Evolutionary conservation across 2,888 invertebrate genomes (phyloP).

Genomic region (Oscheius sp.): DNA sequence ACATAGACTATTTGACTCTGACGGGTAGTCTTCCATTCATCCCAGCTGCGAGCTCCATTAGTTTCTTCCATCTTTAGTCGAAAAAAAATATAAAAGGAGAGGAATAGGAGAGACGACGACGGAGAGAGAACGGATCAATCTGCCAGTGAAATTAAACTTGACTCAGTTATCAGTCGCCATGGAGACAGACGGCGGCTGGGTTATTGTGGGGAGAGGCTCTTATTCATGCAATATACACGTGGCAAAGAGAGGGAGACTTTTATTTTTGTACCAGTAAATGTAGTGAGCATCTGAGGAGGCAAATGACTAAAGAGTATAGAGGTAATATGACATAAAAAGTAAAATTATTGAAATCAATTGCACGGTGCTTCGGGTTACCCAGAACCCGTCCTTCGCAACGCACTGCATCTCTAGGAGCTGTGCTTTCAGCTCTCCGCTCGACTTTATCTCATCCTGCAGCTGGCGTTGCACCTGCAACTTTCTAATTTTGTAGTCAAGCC

Average conservation of each 20-base stretch:
- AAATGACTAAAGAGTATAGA: conserved; percentile 23
- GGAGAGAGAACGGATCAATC: background rate
- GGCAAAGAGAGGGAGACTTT: too few relatives aligned
- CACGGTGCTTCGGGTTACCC: conserved; percentile 34
- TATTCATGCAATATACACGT: too few relatives aligned
- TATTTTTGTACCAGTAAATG: conserved; percentile 1
- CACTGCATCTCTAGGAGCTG: conserved; percentile 36
- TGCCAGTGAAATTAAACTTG: background rate
- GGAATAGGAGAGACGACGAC: background rate
- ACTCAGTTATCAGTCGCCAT: conserved; percentile 6
- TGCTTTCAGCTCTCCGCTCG: conserved; percentile 37
- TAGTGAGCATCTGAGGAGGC: background rate
- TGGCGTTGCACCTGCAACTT: conserved; percentile 48
- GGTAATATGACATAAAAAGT: conserved; percentile 27
- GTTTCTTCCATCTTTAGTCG: background rate
- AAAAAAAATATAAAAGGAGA: background rate
- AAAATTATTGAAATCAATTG: conserved; percentile 27
- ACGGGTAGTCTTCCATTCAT: background rate
- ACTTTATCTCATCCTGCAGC: conserved; percentile 49
- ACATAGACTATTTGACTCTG: background rate
- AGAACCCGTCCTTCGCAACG: conserved; percentile 37
- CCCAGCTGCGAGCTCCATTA: background rate
- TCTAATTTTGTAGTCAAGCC: too few relatives aligned
- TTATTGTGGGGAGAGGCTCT: too few relatives aligned
- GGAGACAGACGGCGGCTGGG: background rate